phyloP scores from a whole-genome alignment of 2,113 vertebrate species.

The Ailuropoda melanoleuca region DNA sequence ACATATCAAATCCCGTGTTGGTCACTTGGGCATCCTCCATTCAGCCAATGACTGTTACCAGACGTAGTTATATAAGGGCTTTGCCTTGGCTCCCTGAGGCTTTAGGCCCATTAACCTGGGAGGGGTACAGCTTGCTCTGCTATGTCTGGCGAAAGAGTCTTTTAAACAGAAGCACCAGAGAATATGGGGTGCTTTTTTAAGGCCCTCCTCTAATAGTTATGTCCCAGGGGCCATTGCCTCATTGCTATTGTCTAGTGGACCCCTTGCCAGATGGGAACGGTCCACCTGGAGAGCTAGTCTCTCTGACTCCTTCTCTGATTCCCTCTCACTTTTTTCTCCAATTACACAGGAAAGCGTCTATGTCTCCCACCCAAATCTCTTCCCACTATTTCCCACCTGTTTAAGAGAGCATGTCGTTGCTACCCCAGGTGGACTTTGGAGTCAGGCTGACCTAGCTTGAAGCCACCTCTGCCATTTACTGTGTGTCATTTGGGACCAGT shows the following conservation, averaged over 20 bases:
- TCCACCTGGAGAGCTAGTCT: not conserved
- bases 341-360: not conserved
- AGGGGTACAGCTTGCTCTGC: not conserved
- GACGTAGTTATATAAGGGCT: not conserved
- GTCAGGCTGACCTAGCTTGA: not conserved
- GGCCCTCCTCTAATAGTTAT: not conserved
- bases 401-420: not conserved
- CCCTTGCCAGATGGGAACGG: not conserved
- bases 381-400: not conserved
- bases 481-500: not conserved
- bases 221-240: not conserved
- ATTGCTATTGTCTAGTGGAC: not conserved
- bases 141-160: not conserved
- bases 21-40: not conserved
- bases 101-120: too few relatives aligned
- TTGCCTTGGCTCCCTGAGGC: not conserved
- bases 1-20: not conserved
- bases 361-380: not conserved
- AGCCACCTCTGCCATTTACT: not conserved
- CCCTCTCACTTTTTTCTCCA: not conserved
- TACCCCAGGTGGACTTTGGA: not conserved
- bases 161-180: not conserved
- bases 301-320: not conserved
- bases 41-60: not conserved
- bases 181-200: not conserved